A percentile compares a stretch with the other conserved stretches of the same genome.
Evolutionary conservation across 2,797 vertebrate genomes (phyloP).

Genomic region (Clarias fuscus): DNA sequence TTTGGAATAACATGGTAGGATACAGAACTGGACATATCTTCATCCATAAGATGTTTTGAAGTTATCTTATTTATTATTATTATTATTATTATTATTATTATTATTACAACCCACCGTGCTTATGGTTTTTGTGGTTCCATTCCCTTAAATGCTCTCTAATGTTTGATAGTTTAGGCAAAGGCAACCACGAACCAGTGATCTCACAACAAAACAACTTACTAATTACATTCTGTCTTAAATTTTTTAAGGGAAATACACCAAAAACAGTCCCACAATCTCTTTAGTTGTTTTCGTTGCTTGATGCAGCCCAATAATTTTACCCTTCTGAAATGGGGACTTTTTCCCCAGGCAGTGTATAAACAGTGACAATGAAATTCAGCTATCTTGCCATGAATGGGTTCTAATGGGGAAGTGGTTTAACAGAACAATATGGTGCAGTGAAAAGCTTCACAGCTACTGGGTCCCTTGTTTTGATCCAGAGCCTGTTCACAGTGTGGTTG

Average conservation of each 20-base stretch:
- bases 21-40: slow-evolving; percentile 5
- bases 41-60: neutral
- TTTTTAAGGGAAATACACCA: neutral
- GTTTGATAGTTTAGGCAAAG: neutral
- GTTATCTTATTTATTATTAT: neutral
- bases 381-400: too few relatives aligned
- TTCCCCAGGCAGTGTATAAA: too few relatives aligned
- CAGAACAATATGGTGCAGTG: slow-evolving; percentile 58
- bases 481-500: neutral
- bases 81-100: neutral
- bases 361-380: too few relatives aligned
- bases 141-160: neutral
- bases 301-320: too few relatives aligned
- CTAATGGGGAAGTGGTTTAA: neutral
- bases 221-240: neutral
- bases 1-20: slow-evolving; percentile 94
- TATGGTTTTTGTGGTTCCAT: neutral
- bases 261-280: too few relatives aligned
- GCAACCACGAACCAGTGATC: neutral
- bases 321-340: too few relatives aligned
- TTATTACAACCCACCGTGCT: neutral
- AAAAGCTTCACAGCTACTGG: slow-evolving; percentile 64
- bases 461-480: slow-evolving; percentile 46
- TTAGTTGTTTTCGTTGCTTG: too few relatives aligned
- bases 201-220: neutral